Percentiles rank a stretch among this genome's conserved stretches.
These are phyloP conservation scores for Caenorhabditis zanzibari DNA, from an alignment of 2,888 invertebrate genomes.

Conservation along the genomic window DNA sequence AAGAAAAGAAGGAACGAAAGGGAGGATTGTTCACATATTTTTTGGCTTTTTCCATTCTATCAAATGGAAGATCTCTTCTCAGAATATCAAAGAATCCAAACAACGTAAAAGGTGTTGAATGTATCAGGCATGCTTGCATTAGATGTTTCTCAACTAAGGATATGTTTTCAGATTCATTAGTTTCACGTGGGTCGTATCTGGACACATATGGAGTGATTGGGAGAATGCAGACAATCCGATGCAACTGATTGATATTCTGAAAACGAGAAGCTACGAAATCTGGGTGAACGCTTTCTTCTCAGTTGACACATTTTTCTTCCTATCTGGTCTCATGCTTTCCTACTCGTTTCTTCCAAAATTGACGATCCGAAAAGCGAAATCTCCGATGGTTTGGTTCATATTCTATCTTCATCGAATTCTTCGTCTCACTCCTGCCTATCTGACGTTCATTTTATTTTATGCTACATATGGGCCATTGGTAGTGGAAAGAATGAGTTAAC, in stretches of 20 bases:
- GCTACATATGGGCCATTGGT: slow-evolving; percentile 61
- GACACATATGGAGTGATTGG: slow-evolving; percentile 63
- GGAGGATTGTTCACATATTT: slow-evolving; percentile 40
- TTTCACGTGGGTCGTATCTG: slow-evolving; percentile 74
- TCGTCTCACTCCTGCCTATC: slow-evolving; percentile 65
- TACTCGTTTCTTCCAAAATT: slow-evolving; percentile 63
- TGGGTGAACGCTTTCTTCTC: slow-evolving; percentile 73
- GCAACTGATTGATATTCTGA: slow-evolving; percentile 59
- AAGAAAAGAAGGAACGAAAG: no score
- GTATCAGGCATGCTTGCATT: no score
- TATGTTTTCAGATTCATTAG: slow-evolving; percentile 67
- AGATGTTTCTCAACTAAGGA: no score
- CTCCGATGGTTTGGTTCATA: slow-evolving; percentile 58
- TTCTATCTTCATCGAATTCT: slow-evolving; percentile 66
- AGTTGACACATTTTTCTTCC: slow-evolving; percentile 77
- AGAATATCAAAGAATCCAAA: slow-evolving; percentile 50
- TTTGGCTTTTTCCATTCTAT: slow-evolving; percentile 60
- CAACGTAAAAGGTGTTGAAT: slow-evolving; percentile 58
- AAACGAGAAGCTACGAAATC: slow-evolving; percentile 63
- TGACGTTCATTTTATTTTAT: slow-evolving; percentile 59
- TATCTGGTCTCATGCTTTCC: slow-evolving; percentile 70
- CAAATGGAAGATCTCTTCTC: slow-evolving; percentile 58
- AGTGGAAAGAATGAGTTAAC: background rate
- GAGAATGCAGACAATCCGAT: slow-evolving; percentile 62
- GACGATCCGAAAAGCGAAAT: slow-evolving; percentile 29